Conservation (phyloP, 2,113 vertebrate species). For the Sialia sialis region DNA sequence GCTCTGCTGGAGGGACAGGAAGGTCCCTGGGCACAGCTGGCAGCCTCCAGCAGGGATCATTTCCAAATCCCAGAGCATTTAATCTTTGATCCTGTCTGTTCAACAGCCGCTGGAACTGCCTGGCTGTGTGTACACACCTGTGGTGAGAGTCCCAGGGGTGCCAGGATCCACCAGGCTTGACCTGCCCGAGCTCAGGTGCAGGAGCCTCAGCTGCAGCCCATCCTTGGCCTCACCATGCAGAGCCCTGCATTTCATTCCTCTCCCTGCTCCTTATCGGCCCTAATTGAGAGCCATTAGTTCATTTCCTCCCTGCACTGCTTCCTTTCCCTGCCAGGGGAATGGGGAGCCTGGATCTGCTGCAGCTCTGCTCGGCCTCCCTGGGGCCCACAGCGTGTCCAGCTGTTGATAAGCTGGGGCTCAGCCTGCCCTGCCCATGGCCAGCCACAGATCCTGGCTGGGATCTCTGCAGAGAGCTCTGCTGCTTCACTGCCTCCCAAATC, state of each 20-base stretch:
- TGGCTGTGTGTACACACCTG: neutral
- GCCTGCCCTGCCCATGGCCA: fast-evolving
- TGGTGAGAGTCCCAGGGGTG: neutral
- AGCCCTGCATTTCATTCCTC: neutral
- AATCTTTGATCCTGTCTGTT: neutral
- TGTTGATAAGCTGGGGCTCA: neutral
- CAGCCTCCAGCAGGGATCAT: neutral
- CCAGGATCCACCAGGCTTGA: neutral
- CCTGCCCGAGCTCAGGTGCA: neutral
- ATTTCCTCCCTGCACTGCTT: neutral
- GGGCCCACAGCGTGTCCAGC: neutral
- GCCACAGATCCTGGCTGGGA: neutral
- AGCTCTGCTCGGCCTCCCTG: neutral
- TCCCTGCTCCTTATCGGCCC: neutral
- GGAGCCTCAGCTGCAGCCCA: neutral
- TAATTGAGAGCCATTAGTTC: neutral
- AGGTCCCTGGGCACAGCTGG: neutral
- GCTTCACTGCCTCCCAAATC: neutral
- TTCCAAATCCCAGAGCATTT: neutral
- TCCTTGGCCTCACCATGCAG: neutral
- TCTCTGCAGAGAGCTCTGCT: neutral
- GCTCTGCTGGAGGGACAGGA: neutral
- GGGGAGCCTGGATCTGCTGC: neutral
- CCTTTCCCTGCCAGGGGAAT: neutral
- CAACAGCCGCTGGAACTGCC: neutral